Percentiles rank a stretch among this genome's conserved stretches.
Evolutionary conservation across 2,113 vertebrate genomes (phyloP).

Genomic region (Phoenicopterus ruber): DNA sequence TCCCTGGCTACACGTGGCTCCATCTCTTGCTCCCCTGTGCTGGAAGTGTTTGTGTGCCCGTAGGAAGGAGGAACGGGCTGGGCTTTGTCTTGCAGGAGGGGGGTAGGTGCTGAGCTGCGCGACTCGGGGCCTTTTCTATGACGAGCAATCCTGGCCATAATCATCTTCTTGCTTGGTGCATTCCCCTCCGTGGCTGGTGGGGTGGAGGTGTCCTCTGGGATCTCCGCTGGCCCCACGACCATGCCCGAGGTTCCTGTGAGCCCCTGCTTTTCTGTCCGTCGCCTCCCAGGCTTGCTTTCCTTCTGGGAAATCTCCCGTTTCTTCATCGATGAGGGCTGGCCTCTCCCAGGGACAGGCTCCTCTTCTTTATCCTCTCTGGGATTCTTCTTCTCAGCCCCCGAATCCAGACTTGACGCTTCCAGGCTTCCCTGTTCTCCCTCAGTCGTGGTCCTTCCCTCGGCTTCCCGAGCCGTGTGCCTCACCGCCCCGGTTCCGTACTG

Average conservation of each 20-base stretch:
- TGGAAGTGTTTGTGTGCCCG: background rate
- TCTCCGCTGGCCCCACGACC: background rate
- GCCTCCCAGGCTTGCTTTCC: background rate
- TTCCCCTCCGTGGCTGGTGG: background rate
- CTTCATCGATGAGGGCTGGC: background rate
- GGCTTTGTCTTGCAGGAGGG: background rate
- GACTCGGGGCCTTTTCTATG: background rate
- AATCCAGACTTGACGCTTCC: background rate
- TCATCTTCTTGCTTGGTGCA: rapidly evolving
- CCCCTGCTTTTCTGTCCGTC: background rate
- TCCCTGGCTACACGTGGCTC: background rate
- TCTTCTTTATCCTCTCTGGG: background rate
- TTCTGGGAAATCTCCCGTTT: background rate
- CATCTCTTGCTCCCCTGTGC: background rate
- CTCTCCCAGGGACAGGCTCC: background rate
- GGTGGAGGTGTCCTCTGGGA: background rate
- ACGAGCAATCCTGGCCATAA: background rate
- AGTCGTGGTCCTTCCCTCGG: rapidly evolving
- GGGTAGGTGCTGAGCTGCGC: background rate
- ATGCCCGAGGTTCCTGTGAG: background rate
- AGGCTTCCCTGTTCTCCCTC: background rate
- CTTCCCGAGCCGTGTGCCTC: background rate
- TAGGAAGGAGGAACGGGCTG: background rate
- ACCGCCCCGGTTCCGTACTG: background rate
- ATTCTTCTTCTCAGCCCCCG: background rate